Evolutionary conservation across 1,140 invertebrate genomes (phyloP), one percentile per base, ranked within the genome.

Genomic region (Pachypeltis micranthus): DNA sequence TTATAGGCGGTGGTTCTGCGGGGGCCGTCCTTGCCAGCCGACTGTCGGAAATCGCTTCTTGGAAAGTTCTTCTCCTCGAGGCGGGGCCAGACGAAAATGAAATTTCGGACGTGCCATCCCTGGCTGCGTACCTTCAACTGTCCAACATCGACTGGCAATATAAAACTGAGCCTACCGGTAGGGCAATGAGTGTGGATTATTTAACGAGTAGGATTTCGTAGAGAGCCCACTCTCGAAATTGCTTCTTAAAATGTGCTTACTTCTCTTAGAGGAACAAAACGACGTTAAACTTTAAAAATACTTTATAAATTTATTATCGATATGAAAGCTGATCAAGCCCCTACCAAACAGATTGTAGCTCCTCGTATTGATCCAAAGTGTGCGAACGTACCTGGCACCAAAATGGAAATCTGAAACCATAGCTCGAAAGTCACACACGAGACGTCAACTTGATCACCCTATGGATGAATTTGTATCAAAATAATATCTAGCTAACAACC

Each of bases 81-180:
- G 92, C 91, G 4, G 94, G 93, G 1, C 90, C 87, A 1, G 88
- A 94, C 68, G 93, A 96, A 72, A 92, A 91, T 73, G 88, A 92
- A 73, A 86, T 94, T 54, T 87, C 87, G 0, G 90, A 93, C 69
- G 89, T 95, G 19, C 92, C 91, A 2, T 88, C 90, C 27, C 71
- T 93, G 65, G 88, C 91, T 0, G 90, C 87, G 0, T 93, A 91
- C 70, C 75, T 95, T 7, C 91, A 95, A 74, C 75, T 93, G 55
- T 88, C 87, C 56, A 87, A 90, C 70, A 74, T 93, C 59, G 93
- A 96, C 73, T 96, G 92, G 91, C 82, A 85, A 64, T 96, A 94
- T 73, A 90, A 90, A 75, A 94, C 90, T 0, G 90, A 93, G 67
- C 88, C 91, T 0, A 93, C 90, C 28, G 83, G 84, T 65, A 14